These are phyloP conservation scores for Caenorhabditis sp. DNA, from an alignment of 2,888 invertebrate genomes.

Conservation along the genomic window DNA sequence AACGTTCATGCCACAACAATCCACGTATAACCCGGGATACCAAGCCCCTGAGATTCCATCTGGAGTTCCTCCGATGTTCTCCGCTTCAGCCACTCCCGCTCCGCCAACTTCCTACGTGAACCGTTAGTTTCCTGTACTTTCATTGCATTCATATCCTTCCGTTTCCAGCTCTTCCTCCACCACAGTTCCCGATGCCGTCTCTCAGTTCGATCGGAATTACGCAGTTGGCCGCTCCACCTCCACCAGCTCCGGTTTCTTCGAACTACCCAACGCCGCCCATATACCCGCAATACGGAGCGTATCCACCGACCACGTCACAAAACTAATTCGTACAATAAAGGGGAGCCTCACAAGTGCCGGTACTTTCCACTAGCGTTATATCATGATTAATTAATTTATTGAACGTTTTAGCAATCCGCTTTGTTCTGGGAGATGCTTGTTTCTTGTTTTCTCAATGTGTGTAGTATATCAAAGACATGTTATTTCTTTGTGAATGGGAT, in stretches of 20 bases:
- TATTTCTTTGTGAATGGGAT: conserved; percentile 36
- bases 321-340: conserved; percentile 25
- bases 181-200: conserved; percentile 77
- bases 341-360: conserved; percentile 21
- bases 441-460: conserved; percentile 24
- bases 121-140: conserved; percentile 14
- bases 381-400: conserved; percentile 25
- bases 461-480: conserved; percentile 34
- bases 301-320: conserved; percentile 36
- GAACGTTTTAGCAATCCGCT: conserved; percentile 13
- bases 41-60: conserved; percentile 54
- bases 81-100: conserved; percentile 21
- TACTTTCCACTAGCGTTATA: conserved; percentile 20
- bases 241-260: conserved; percentile 10
- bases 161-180: conserved; percentile 52
- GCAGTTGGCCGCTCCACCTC: conserved; percentile 70
- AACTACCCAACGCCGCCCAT: conserved; percentile 25
- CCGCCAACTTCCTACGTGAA: conserved; percentile 47
- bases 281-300: conserved; percentile 29
- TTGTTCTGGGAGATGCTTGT: conserved; percentile 9
- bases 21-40: conserved; percentile 27
- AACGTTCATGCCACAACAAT: conserved; percentile 29
- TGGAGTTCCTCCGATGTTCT: conserved; percentile 57
- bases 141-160: not conserved
- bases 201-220: conserved; percentile 77